Conservation (phyloP, 2,888 invertebrate genomes). For the Trichogramma evanescens region DNA sequence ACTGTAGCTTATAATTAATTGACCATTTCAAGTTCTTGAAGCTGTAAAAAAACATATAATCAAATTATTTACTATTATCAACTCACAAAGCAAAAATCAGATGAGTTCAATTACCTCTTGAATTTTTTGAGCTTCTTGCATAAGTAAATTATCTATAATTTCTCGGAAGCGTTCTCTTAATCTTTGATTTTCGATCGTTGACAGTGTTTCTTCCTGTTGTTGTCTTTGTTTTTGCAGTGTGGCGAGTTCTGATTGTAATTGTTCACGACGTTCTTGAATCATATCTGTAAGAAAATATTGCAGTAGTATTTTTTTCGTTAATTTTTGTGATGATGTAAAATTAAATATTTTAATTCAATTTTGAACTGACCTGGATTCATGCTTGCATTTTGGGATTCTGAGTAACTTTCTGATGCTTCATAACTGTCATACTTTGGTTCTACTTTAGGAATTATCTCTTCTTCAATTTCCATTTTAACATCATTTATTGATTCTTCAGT, state of each 20-base stretch:
- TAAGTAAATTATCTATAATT: slow-evolving; percentile 67
- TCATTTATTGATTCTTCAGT: slow-evolving; percentile 28
- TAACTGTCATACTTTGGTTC: slow-evolving; percentile 17
- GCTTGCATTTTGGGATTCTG: slow-evolving; percentile 18
- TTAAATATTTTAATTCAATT: neutral
- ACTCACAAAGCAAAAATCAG: neutral
- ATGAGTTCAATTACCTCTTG: slow-evolving; percentile 55
- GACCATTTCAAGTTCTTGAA: slow-evolving; percentile 14
- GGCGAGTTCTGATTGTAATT: slow-evolving; percentile 65
- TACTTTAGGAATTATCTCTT: slow-evolving; percentile 23
- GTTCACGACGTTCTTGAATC: slow-evolving; percentile 60
- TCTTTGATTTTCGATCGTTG: slow-evolving; percentile 77
- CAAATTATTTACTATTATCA: neutral
- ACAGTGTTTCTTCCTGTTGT: slow-evolving; percentile 75
- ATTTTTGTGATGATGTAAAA: slow-evolving; percentile 9
- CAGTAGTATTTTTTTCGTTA: neutral
- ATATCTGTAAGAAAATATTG: slow-evolving; percentile 36
- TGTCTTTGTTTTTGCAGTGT: slow-evolving; percentile 68
- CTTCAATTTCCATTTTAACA: slow-evolving; percentile 32
- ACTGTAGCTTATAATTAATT: neutral
- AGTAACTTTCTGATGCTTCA: slow-evolving; percentile 14
- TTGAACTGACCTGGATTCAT: slow-evolving; percentile 19
- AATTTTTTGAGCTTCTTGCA: slow-evolving; percentile 70
- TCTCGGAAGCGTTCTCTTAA: slow-evolving; percentile 76
- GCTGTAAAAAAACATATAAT: slow-evolving; percentile 8